Evolutionary conservation across 2,888 invertebrate species (phyloP).

Genomic region (Eupithecia abbreviata): DNA sequence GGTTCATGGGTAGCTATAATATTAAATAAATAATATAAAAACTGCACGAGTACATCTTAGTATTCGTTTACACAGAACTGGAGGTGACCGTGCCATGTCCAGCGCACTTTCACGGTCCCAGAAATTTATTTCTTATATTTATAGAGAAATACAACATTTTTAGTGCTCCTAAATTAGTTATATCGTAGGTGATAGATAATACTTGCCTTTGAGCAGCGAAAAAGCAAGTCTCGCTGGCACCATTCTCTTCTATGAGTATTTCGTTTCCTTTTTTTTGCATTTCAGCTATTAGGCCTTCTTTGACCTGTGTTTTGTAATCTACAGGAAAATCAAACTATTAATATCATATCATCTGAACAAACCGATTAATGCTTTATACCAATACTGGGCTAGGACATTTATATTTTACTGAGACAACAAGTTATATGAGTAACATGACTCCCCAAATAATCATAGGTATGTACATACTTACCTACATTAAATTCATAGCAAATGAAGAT

Average conservation of each 20-base stretch:
- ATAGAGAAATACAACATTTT: too few relatives aligned
- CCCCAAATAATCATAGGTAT: too few relatives aligned
- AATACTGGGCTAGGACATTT: background rate
- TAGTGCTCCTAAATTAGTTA: too few relatives aligned
- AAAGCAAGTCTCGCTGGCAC: slow-evolving; percentile 65
- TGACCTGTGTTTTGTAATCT: slow-evolving; percentile 67
- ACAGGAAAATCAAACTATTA: background rate
- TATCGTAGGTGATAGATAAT: too few relatives aligned
- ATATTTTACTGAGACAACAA: background rate
- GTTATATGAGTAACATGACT: too few relatives aligned
- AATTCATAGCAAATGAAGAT: background rate
- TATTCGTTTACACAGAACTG: background rate
- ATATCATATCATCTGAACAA: background rate
- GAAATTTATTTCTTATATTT: too few relatives aligned
- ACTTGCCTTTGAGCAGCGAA: slow-evolving; percentile 74
- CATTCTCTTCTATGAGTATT: slow-evolving; percentile 63
- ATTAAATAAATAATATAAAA: too few relatives aligned
- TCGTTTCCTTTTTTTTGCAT: slow-evolving; percentile 75
- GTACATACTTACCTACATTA: background rate
- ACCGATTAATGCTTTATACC: background rate
- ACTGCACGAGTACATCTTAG: too few relatives aligned
- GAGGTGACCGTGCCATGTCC: too few relatives aligned
- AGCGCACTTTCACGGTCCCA: too few relatives aligned
- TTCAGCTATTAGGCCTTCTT: slow-evolving; percentile 66
- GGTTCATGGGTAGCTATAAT: too few relatives aligned